These are phyloP conservation scores for Siniperca chuatsi DNA, from an alignment of 2,113 vertebrate genomes.

Conservation along the genomic window DNA sequence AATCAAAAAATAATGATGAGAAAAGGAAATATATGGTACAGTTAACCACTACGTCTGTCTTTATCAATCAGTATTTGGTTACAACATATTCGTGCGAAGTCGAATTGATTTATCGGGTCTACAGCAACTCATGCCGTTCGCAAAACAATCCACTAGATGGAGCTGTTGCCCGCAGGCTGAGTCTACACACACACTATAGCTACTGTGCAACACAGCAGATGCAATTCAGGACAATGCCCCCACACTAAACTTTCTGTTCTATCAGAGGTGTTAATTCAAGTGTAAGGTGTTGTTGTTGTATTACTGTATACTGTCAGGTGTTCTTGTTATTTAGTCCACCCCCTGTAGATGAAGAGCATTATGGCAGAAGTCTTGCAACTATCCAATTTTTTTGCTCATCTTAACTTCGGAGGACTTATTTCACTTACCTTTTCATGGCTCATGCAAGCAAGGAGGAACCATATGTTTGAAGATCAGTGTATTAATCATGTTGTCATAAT, in stretches of 20 bases:
- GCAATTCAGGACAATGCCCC: too few relatives aligned
- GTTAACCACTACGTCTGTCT: not conserved
- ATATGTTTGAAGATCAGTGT: not conserved
- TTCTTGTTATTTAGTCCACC: not conserved
- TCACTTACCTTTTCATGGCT: not conserved
- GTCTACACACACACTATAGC: rapidly evolving
- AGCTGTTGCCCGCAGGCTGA: slow-evolving; percentile 13
- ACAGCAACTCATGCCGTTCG: not conserved
- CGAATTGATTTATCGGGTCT: not conserved
- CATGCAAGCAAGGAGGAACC: not conserved
- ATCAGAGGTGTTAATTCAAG: not conserved
- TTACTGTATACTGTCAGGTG: not conserved
- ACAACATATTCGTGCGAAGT: not conserved
- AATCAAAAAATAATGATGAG: not conserved
- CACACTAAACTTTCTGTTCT: not conserved
- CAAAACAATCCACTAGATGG: slow-evolving; percentile 49
- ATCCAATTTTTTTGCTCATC: too few relatives aligned
- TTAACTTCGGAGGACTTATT: not conserved
- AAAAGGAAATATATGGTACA: rapidly evolving
- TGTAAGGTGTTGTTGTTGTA: not conserved
- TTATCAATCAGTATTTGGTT: not conserved
- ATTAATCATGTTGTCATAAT: not conserved
- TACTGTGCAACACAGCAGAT: not conserved
- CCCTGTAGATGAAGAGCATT: not conserved
- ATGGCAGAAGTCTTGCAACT: not conserved